These are phyloP conservation scores for Muscidifurax raptorellus DNA, from an alignment of 1,140 invertebrate genomes.

Conservation along the genomic window DNA sequence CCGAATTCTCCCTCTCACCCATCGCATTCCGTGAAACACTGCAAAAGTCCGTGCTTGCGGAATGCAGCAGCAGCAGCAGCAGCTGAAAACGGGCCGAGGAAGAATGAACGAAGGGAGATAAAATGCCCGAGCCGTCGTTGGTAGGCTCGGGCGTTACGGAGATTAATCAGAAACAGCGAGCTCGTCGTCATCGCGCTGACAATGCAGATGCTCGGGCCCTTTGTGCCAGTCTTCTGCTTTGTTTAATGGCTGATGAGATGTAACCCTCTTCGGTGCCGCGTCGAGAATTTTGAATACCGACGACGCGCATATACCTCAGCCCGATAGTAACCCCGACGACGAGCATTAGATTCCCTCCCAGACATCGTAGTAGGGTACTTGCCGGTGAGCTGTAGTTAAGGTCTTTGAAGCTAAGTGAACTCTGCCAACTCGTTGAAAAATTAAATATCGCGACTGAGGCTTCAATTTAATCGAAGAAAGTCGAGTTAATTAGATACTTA, in stretches of 20 bases:
- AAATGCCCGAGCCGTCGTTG: constrained; percentile 13
- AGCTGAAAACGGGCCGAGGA: constrained; percentile 23
- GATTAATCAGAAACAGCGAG: constrained; percentile 70
- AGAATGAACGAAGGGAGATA: constrained; percentile 39
- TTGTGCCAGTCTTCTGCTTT: constrained; percentile 66
- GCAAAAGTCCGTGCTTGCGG: constrained; percentile 23
- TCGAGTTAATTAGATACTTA: neutral
- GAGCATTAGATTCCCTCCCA: no score
- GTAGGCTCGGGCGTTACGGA: constrained; percentile 43
- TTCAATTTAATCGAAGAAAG: neutral
- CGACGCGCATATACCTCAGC: neutral
- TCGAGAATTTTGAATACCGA: constrained; percentile 10
- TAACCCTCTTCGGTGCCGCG: constrained; percentile 59
- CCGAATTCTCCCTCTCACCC: neutral
- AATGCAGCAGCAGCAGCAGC: neutral
- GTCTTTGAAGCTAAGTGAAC: no score
- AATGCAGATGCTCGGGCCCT: constrained; percentile 60
- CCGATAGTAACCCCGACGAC: no score
- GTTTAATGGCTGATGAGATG: constrained; percentile 73
- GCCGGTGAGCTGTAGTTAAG: no score
- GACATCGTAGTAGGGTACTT: no score
- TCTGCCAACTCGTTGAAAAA: neutral
- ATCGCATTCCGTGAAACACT: constrained; percentile 30
- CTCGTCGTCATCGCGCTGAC: constrained; percentile 54
- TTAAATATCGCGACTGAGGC: neutral